Base-by-base conservation (phyloP, 2,797 vertebrate species). In the Rhinichthys osculus region DNA sequence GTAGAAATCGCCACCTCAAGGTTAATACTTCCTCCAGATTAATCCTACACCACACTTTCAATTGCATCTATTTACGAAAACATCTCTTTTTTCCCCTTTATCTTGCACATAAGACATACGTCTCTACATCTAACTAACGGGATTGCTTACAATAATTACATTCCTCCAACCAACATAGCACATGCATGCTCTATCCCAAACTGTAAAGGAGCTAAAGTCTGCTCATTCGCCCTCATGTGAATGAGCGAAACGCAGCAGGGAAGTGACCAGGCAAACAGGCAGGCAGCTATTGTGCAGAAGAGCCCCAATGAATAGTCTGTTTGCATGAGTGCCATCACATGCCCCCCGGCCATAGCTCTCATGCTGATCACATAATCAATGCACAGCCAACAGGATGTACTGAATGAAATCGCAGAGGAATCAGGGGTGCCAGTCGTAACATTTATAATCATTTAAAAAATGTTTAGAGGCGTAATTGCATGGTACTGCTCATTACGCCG, bases 1-100 rank as follows among this genome's bases (percentile, higher is more conserved):
- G 97, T 99, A 88, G 98, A 99, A 92, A 99, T 99, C 74, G 98
- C 98, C 86, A 96, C 96, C 73, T 99, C 98, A 66, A 98, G 98
- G 98, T 99, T 96, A 88, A 71, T 64, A 16, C 44, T 42, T 74
- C 79, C 19, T 42, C 17, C 9, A 52, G 17, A 66, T 57, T 42
- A 80, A 23, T n/a, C 44, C 84, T 40, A 50, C 84, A 74, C 33
- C 50, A 33, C 78, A 52, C 23, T 21, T 47, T 17, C 70, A 69
- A 21, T 69, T 44, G 4, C 71, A 82, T 27, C 16, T 38, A 30
- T n/a, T 42, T 3, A 13, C 6, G 19, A 52, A 5, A 62, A 30
- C 72, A 64, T 44, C 62, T 30, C 27, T 59, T 1, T 59, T 10
- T 59, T 30, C 62, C 4, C n/a, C 57, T 59, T 54, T 57, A 64